Evolutionary conservation across 2,888 invertebrate species (phyloP).

Genomic region (Octonoba sinensis): DNA sequence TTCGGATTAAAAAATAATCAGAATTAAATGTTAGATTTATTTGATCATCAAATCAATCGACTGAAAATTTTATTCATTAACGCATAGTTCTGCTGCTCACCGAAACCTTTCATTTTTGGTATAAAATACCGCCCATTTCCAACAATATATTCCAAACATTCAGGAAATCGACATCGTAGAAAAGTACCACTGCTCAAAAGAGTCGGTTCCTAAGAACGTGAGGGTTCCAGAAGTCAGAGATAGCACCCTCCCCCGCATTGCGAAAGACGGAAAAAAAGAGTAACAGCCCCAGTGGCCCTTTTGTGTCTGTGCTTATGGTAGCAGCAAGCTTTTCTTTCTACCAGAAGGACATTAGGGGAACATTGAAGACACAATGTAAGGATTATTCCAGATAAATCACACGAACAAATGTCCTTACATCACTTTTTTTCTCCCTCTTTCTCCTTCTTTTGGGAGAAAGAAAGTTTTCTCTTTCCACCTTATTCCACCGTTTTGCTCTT

Average conservation of each 20-base stretch:
- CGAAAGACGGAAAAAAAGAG: conserved; percentile 25
- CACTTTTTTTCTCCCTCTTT: conserved; percentile 35
- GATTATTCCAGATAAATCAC: conserved; percentile 65
- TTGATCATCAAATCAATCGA: too few species aligned
- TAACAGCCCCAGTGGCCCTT: conserved; percentile 24
- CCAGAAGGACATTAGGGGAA: conserved; percentile 54
- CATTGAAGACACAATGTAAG: conserved; percentile 62
- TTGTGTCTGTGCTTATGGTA: conserved; percentile 51
- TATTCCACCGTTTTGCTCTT: neutral
- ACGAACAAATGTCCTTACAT: conserved; percentile 62
- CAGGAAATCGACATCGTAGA: too few species aligned
- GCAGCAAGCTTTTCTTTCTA: conserved; percentile 44
- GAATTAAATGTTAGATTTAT: too few species aligned
- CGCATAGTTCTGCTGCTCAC: too few species aligned
- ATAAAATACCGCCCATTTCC: too few species aligned
- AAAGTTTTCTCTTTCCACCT: conserved; percentile 18
- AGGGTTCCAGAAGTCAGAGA: too few species aligned
- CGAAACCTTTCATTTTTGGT: too few species aligned
- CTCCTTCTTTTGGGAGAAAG: conserved; percentile 18
- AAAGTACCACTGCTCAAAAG: too few species aligned
- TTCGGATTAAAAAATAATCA: too few species aligned
- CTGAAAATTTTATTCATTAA: too few species aligned
- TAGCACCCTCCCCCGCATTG: neutral
- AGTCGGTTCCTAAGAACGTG: too few species aligned
- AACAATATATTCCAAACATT: too few species aligned